Conservation (phyloP, 2,113 vertebrate species). For the Syngnathoides biaculeatus region DNA sequence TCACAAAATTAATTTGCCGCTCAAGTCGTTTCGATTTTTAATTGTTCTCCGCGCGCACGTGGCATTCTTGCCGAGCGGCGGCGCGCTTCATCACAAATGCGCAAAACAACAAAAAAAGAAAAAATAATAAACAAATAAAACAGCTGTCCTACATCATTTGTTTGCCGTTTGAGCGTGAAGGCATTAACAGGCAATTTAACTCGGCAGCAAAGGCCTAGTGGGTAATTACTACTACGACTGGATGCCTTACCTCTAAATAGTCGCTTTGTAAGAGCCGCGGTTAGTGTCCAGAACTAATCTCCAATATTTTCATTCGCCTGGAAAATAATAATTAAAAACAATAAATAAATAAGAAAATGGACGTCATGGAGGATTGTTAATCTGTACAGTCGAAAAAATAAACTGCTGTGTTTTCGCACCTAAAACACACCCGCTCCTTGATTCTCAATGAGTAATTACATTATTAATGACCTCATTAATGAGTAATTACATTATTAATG, state of each 20-base stretch:
- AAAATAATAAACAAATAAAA: slow-evolving; percentile 18
- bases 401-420: too few relatives aligned
- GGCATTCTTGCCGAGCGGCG: slow-evolving; percentile 7
- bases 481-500: too few relatives aligned
- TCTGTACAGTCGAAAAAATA: too few relatives aligned
- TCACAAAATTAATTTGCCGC: slow-evolving; percentile 1
- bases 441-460: too few relatives aligned
- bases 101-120: slow-evolving; percentile 29
- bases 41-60: slow-evolving; percentile 10
- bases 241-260: neutral
- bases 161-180: slow-evolving; percentile 38
- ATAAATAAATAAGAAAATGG: too few relatives aligned
- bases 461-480: too few relatives aligned
- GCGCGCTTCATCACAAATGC: slow-evolving; percentile 1
- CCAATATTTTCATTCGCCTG: too few relatives aligned
- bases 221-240: slow-evolving; percentile 14
- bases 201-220: slow-evolving; percentile 17
- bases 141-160: slow-evolving; percentile 22
- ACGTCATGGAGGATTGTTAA: too few relatives aligned
- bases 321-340: neutral
- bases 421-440: too few relatives aligned
- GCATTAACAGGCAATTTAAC: slow-evolving; percentile 41
- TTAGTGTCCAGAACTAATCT: neutral
- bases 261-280: neutral
- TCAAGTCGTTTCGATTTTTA: slow-evolving; percentile 23